Base-by-base conservation (phyloP, 2,797 vertebrate species). In the Bovichtus variegatus region DNA sequence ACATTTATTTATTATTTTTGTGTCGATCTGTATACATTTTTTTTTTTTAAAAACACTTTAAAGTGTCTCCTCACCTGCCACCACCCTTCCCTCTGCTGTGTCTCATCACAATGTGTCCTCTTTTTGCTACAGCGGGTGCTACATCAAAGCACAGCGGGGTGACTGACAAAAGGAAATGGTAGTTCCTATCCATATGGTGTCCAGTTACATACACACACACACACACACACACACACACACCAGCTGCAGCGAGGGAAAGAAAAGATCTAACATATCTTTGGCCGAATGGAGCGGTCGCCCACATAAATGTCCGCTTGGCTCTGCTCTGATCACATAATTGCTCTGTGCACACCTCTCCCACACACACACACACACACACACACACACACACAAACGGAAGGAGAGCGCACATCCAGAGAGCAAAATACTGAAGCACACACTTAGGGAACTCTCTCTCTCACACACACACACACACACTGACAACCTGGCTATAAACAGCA, bases 291-390 rank as follows among this genome's bases (percentile, higher is more conserved):
- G 68, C 70, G 3, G 49, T 84, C 90, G 81, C 92, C 91, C 89
- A 92, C 91, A 80, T 91, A 89, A 91, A 91, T 86, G 90, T 91
- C 82, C 83, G 87, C 85, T 92, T 91, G 92, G 91, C 91, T 91
- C 81, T 71, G 78, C 87, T 90, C 82, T 92, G 90, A 92, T 92
- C 90, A 84, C 78, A 91, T 92, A 93, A 94, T 94, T 93, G 87
- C 87, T 83, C 66, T 71, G 81, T 57, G 72, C 73, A 72, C 84
- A 88, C 67, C 76, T 82, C 85, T 81, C 87, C 60, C 88, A 78
- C 89, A 70, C 88, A 71, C 55, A 69, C 55, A 65, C 67, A 71
- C 38, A 72, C 82, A 76, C 53, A 81, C 88, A 71, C 55, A 69
- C 55, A 65, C 63, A 72, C 67, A 72, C 53, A 41, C 67, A 71